Base-by-base conservation (phyloP, 2,797 vertebrate species). In the Caiman crocodilus region DNA sequence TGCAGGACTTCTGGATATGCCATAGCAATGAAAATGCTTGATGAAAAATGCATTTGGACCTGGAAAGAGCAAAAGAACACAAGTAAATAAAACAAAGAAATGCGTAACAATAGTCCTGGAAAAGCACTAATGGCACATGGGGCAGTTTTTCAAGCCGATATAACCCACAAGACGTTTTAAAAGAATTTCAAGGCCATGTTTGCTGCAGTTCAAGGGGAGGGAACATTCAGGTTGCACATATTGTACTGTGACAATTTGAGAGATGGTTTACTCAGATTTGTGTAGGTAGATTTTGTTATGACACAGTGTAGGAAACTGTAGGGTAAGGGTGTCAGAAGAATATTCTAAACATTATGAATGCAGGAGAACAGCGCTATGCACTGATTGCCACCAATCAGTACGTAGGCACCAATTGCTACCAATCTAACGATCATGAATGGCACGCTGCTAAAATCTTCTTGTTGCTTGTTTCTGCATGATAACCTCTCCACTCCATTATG, bases 391-490 rank as follows among this genome's bases (percentile, higher is more conserved):
- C 32, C 85, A 32, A 85, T 94, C 67, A 35, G 35, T 76, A 87
- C 94, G 88, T 86, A 79, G 65, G 81, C 78, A 59, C 59, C 95
- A 94, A 96, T 91, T 92, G 81, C 88, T 86, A 67, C 87, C 85
- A 90, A 56, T 90, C 81, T 79, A 65, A 91, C 86, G 87, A 91
- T 75, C 82, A 59, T 76, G 79, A 35, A 67, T 63, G 63, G 35
- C 42, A 89, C 92, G 74, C 50, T 84, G 56, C 79, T 92, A 92
- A 89, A 95, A 91, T 95, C 88, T 56, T 94, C 75, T 55, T 74
- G 26, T 85, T 65, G 32, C 82, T 89, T 92, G 75, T 65, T 95
- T 91, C 91, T 92, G 81, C 87, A 91, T 80, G 69, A 7, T 15
- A 63, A 80, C 82, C 50, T 64, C 74, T 71, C 79, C 63, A 16